These are phyloP conservation scores for Hermaeophaga mercurialis DNA, from an alignment of 2,888 invertebrate species.

Conservation along the genomic window DNA sequence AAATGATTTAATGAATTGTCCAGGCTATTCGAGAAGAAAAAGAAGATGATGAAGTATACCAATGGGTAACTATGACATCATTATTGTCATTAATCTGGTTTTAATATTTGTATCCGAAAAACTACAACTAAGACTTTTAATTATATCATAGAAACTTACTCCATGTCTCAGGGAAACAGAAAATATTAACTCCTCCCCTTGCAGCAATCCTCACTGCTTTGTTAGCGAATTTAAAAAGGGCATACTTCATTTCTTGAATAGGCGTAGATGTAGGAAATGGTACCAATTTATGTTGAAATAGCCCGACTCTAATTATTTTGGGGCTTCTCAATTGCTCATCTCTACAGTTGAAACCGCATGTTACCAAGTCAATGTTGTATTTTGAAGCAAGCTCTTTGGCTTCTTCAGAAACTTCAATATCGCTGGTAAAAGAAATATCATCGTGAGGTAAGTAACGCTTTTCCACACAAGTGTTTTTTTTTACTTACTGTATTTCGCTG, in stretches of 20 bases:
- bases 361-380: slow-evolving; percentile 31
- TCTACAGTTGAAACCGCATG: slow-evolving; percentile 45
- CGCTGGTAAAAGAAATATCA: slow-evolving; percentile 21
- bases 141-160: no score
- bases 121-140: no score
- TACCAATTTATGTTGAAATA: slow-evolving; percentile 83
- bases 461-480: not conserved
- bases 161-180: slow-evolving; percentile 98
- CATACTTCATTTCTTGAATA: slow-evolving; percentile 74
- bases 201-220: slow-evolving; percentile 78
- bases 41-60: no score
- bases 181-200: slow-evolving; percentile 78
- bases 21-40: no score
- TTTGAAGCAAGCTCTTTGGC: slow-evolving; percentile 26
- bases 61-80: no score
- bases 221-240: slow-evolving; percentile 75
- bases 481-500: slow-evolving; percentile 34
- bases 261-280: slow-evolving; percentile 74
- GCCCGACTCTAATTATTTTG: slow-evolving; percentile 72
- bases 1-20: no score
- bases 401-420: slow-evolving; percentile 31
- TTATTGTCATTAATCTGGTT: no score
- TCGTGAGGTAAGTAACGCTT: no score
- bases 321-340: slow-evolving; percentile 73
- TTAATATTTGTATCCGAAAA: no score